phyloP scores from a whole-genome alignment of 2,888 invertebrate genomes.

The Melinopterus prodromus region DNA sequence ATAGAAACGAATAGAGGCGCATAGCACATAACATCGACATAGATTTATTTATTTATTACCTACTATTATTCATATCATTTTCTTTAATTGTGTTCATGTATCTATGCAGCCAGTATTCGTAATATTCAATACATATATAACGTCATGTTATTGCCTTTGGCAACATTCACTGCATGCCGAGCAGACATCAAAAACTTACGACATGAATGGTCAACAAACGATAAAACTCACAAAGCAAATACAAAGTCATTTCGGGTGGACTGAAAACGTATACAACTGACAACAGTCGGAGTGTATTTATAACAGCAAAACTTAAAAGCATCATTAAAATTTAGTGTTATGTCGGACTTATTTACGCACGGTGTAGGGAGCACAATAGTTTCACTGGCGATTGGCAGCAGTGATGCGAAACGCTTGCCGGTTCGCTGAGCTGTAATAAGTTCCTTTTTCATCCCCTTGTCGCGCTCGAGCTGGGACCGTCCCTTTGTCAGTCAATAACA shows the following conservation, averaged over 20 bases:
- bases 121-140: no score
- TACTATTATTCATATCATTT: no score
- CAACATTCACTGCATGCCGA: no score
- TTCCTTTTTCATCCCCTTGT: neutral
- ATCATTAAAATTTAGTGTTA: slow-evolving; percentile 4
- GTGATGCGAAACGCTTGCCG: neutral
- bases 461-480: neutral
- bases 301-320: neutral
- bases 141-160: no score
- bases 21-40: no score
- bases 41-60: no score
- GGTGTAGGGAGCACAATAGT: neutral
- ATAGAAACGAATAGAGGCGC: no score
- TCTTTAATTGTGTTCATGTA: no score
- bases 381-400: neutral
- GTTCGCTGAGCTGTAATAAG: neutral
- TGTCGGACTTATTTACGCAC: neutral
- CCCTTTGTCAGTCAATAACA: neutral
- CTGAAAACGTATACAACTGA: neutral
- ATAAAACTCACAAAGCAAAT: neutral
- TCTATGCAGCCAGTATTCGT: no score
- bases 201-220: no score
- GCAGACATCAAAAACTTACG: no score
- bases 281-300: neutral
- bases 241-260: neutral